A percentile compares a stretch with the other conserved stretches of the same genome.
Conservation (phyloP, 2,888 invertebrate species). For the Hoplodrina ambigua region DNA sequence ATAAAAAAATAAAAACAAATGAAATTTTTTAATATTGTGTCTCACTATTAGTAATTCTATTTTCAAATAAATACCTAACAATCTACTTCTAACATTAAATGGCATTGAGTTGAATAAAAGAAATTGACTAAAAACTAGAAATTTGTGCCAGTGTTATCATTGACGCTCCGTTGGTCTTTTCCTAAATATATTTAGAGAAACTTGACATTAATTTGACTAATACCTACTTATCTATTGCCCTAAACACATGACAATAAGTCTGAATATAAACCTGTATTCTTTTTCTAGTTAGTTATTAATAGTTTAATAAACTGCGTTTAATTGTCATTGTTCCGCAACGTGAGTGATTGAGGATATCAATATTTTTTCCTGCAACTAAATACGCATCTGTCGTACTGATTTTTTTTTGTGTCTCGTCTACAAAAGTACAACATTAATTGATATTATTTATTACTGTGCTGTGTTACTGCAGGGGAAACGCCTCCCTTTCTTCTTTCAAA, state of each 20-base stretch:
- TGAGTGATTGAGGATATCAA: slow-evolving; percentile 41
- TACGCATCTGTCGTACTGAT: background rate
- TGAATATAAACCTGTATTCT: slow-evolving; percentile 1
- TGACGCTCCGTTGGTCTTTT: background rate
- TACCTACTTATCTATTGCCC: slow-evolving; percentile 1
- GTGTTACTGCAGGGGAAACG: no score
- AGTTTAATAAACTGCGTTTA: slow-evolving; percentile 24
- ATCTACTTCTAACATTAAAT: background rate
- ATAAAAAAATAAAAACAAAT: slow-evolving; percentile 30
- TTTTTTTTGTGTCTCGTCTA: background rate
- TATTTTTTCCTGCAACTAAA: slow-evolving; percentile 43
- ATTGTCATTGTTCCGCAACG: slow-evolving; percentile 45
- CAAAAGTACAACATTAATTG: background rate
- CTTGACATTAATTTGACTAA: slow-evolving; percentile 3
- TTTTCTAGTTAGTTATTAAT: slow-evolving; percentile 26
- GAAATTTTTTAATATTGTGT: background rate
- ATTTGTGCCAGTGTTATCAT: slow-evolving; percentile 10
- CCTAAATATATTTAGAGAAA: background rate
- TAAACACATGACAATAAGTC: slow-evolving; percentile 13
- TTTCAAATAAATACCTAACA: slow-evolving; percentile 19
- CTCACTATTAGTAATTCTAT: background rate
- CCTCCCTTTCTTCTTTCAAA: no score
- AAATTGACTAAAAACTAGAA: slow-evolving; percentile 3
- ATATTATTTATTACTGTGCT: no score
- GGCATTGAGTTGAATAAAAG: background rate